phyloP scores from a whole-genome alignment of 2,113 vertebrate species.

The Erythrocebus patas region DNA sequence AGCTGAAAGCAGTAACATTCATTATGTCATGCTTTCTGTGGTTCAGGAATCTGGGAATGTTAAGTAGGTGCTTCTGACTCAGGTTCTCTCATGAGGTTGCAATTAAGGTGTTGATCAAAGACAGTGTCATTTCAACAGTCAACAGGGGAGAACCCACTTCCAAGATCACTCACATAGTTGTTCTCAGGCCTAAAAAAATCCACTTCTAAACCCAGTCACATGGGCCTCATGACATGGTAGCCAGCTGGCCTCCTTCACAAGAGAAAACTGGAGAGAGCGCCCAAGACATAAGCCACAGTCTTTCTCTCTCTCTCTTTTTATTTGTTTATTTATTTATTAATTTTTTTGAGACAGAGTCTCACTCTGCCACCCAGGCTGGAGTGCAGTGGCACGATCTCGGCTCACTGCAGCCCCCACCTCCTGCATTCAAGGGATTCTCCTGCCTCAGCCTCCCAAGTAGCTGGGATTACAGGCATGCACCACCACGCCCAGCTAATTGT shows the following conservation, averaged over 20 bases:
- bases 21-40: neutral
- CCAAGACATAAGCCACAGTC: neutral
- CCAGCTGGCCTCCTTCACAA: neutral
- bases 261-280: neutral
- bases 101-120: neutral
- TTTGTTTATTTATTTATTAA: no score
- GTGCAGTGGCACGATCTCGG: rapidly evolving
- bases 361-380: no score
- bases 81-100: neutral
- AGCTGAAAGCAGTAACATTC: neutral
- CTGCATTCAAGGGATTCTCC: no score
- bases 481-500: no score
- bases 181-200: neutral
- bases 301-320: neutral
- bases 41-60: neutral
- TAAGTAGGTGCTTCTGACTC: neutral
- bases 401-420: no score
- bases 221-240: neutral
- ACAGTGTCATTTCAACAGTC: neutral
- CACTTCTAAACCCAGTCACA: neutral
- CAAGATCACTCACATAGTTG: neutral
- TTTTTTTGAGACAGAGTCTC: no score
- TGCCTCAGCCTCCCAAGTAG: no score
- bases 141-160: neutral
- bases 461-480: no score